A percentile compares a stretch with the other conserved stretches of the same genome.
Evolutionary conservation across 2,113 vertebrate species (phyloP).

Genomic region (Coregonus clupeaformis): DNA sequence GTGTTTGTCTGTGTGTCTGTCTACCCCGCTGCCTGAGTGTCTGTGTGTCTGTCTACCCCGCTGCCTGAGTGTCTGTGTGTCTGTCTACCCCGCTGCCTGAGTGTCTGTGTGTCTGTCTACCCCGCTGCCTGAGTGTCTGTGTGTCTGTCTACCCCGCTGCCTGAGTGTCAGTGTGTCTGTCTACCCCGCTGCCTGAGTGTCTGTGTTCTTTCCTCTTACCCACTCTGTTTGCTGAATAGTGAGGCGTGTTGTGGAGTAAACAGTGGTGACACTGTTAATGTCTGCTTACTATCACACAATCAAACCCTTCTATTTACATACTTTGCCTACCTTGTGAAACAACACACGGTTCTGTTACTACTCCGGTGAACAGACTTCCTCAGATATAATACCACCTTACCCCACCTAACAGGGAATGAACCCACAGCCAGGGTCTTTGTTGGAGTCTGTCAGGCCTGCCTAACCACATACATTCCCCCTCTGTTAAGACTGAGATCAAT

Average conservation of each 20-base stretch:
- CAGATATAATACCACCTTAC: too few relatives aligned
- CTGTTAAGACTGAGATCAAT: too few relatives aligned
- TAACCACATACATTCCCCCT: too few relatives aligned
- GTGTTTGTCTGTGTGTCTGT: background rate
- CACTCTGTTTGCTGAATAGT: background rate
- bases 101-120: too few relatives aligned
- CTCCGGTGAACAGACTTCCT: too few relatives aligned
- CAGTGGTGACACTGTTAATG: background rate
- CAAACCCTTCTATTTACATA: constrained; percentile 31
- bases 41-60: background rate
- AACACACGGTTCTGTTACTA: constrained; percentile 36
- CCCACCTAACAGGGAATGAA: too few relatives aligned
- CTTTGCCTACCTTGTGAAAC: background rate
- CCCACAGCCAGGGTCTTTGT: constrained; percentile 10
- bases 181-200: background rate
- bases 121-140: too few relatives aligned
- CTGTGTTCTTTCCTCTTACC: background rate
- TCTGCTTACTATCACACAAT: constrained; percentile 1
- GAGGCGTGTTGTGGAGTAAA: constrained; percentile 13
- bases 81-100: too few relatives aligned
- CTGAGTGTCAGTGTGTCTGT: background rate
- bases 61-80: too few relatives aligned
- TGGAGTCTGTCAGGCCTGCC: background rate
- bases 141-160: constrained; percentile 6
- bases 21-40: background rate